Percentiles rank a stretch among this genome's conserved stretches.
These are phyloP conservation scores for Zenarchopterus dispar DNA, from an alignment of 2,797 vertebrate species.

Conservation along the genomic window DNA sequence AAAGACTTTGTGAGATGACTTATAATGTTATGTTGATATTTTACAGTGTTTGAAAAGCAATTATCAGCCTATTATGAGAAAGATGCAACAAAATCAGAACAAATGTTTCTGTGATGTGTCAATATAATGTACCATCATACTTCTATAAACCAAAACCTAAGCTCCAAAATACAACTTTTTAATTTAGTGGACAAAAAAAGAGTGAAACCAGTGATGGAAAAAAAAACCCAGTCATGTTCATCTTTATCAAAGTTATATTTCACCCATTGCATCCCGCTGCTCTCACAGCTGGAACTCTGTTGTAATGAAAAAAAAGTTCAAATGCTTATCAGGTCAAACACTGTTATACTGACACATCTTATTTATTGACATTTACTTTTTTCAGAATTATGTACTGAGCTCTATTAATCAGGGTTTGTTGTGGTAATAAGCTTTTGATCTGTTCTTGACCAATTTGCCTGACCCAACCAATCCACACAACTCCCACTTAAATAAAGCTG, in stretches of 20 bases:
- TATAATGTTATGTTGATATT: neutral
- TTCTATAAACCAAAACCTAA: neutral
- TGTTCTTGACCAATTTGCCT: neutral
- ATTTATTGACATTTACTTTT: too few species aligned
- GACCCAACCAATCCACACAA: neutral
- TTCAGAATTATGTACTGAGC: neutral
- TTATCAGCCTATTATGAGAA: neutral
- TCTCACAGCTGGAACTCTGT: too few species aligned
- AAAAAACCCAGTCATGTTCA: neutral
- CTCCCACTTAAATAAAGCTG: neutral
- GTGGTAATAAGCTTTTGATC: conserved; percentile 6
- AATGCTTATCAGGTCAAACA: too few species aligned
- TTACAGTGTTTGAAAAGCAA: conserved; percentile 8
- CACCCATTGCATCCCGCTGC: too few species aligned
- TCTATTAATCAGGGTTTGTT: neutral
- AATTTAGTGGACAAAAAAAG: neutral
- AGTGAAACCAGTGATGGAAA: neutral
- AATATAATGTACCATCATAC: too few species aligned
- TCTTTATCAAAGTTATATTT: too few species aligned
- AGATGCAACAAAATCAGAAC: neutral
- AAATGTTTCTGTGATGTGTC: too few species aligned
- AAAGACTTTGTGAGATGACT: too few species aligned
- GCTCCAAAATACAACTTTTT: too few species aligned
- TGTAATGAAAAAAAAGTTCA: too few species aligned
- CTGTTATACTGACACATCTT: too few species aligned